phyloP scores from a whole-genome alignment of 2,888 invertebrate genomes.

The Dyspetes luteomarginatus region DNA sequence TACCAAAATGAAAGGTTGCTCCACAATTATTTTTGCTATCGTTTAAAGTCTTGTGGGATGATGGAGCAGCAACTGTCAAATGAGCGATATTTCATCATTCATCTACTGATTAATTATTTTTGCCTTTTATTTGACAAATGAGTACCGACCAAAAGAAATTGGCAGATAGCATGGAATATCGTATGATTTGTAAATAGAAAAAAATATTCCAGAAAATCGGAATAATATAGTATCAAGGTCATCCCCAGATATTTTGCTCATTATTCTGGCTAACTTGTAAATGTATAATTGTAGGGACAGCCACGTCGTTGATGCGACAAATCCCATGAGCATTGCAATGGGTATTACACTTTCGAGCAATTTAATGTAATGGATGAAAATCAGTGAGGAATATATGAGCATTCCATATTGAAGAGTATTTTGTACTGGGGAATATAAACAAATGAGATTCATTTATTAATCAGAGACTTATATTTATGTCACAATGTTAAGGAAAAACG shows the following conservation, averaged over 20 bases:
- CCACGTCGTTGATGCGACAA: constrained; percentile 36
- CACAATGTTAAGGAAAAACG: background rate
- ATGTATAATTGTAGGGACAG: constrained; percentile 41
- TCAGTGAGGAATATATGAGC: constrained; percentile 38
- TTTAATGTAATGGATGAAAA: constrained; percentile 49
- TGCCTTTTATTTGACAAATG: too few species aligned
- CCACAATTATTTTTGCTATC: constrained; percentile 41
- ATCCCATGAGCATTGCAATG: constrained; percentile 39
- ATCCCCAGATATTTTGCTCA: constrained; percentile 59
- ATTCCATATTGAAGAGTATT: constrained; percentile 48
- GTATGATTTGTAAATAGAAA: constrained; percentile 53
- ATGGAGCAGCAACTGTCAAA: constrained; percentile 41
- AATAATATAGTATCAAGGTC: constrained; percentile 51
- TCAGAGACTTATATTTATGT: background rate
- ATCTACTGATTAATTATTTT: too few species aligned
- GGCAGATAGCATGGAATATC: constrained; percentile 55
- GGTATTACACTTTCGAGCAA: constrained; percentile 37
- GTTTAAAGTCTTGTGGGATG: constrained; percentile 2
- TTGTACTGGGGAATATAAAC: constrained; percentile 43
- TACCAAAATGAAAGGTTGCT: constrained; percentile 46
- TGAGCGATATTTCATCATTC: too few species aligned
- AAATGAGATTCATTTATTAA: too few species aligned
- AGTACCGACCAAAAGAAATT: constrained; percentile 54
- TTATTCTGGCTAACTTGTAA: constrained; percentile 52
- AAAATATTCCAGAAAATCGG: constrained; percentile 59